Evolutionary conservation across 2,888 invertebrate species (phyloP).

Genomic region (Lymantria dispar): DNA sequence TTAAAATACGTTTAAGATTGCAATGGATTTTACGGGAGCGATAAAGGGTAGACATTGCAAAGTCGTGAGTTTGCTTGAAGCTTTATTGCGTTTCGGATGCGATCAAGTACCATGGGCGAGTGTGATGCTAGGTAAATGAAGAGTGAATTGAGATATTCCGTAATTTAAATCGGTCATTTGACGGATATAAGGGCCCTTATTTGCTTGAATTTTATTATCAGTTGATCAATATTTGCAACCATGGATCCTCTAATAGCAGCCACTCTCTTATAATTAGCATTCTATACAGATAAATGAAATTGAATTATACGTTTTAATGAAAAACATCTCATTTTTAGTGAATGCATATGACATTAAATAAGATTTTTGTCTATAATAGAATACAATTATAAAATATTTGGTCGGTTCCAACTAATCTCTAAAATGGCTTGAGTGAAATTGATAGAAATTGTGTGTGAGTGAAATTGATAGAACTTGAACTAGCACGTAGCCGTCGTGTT

Average conservation of each 20-base stretch:
- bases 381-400: too few relatives aligned
- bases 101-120: constrained; percentile 56
- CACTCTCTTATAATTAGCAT: constrained; percentile 12
- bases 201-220: constrained; percentile 56
- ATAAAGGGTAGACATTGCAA: constrained; percentile 72
- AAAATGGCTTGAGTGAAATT: too few relatives aligned
- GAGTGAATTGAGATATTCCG: constrained; percentile 68
- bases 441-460: too few relatives aligned
- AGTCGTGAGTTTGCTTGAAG: constrained; percentile 74
- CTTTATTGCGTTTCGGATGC: constrained; percentile 75
- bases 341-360: too few relatives aligned
- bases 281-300: too few relatives aligned
- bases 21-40: constrained; percentile 63
- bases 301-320: too few relatives aligned
- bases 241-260: constrained; percentile 37
- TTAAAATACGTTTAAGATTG: constrained; percentile 78
- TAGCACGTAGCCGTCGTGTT: too few relatives aligned
- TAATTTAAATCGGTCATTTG: constrained; percentile 42
- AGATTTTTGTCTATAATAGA: too few relatives aligned
- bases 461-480: too few relatives aligned
- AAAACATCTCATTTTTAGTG: too few relatives aligned
- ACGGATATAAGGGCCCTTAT: constrained; percentile 34
- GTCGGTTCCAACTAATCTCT: too few relatives aligned
- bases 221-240: constrained; percentile 51
- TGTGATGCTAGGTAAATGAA: constrained; percentile 65